Evolutionary conservation across 2,888 invertebrate genomes (phyloP).

Genomic region (Brassicogethes aeneus): DNA sequence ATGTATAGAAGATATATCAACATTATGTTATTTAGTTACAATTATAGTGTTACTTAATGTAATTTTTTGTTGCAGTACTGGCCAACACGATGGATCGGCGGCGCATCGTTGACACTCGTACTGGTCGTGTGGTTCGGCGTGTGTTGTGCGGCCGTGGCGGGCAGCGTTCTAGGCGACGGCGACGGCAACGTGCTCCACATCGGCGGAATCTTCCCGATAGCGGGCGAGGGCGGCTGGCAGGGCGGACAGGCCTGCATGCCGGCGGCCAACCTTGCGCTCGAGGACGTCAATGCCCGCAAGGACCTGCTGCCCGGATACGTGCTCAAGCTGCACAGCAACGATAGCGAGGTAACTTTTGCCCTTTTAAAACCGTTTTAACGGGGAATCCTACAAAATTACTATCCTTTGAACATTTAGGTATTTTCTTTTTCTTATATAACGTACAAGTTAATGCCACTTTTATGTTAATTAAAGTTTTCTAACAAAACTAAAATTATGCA

Average conservation of each 20-base stretch:
- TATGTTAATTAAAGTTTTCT: too few species aligned
- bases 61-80: slow-evolving; percentile 37
- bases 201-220: slow-evolving; percentile 97
- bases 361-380: background rate
- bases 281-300: slow-evolving; percentile 85
- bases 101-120: slow-evolving; percentile 20
- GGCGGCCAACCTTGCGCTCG: slow-evolving; percentile 91
- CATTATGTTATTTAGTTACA: too few species aligned
- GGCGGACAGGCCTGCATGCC: slow-evolving; percentile 98
- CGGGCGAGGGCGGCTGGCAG: slow-evolving; percentile 94
- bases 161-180: too few species aligned
- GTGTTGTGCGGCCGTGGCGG: slow-evolving; percentile 16
- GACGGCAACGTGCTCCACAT: slow-evolving; percentile 72
- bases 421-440: too few species aligned
- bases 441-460: too few species aligned
- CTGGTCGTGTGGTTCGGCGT: slow-evolving; percentile 3
- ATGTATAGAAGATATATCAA: too few species aligned
- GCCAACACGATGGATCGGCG: slow-evolving; percentile 37
- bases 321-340: slow-evolving; percentile 87
- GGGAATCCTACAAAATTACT: too few species aligned
- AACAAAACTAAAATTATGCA: too few species aligned
- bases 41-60: too few species aligned
- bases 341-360: slow-evolving; percentile 84
- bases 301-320: slow-evolving; percentile 88
- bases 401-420: too few species aligned